Evolutionary conservation across 2,797 vertebrate genomes (phyloP), one percentile per base, ranked within the genome.

Genomic region (Ptychadena robeensis): DNA sequence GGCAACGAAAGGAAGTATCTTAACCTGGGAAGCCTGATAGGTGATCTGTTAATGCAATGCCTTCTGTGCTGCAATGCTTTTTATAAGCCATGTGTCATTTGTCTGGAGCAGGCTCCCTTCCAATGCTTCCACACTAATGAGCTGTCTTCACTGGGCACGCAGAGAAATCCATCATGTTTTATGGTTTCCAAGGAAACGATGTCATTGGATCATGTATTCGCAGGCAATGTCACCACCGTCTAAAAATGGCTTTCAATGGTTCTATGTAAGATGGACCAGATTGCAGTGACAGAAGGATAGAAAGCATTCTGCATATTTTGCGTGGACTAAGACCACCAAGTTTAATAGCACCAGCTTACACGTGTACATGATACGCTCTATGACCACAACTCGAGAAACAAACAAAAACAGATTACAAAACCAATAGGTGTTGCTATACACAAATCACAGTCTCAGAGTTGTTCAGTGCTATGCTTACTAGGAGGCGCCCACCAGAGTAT

Each of bases 111-210:
- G 70, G 34, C 63, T 79, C 76, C 57, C 34, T 34, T 67, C 28
- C 53, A 79, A 86, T 81, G 85, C 9, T 0, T 85, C 80, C 72
- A 79, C 31, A 79, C 74, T 82, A 88, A 85, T 48, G 88, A 88
- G 65, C 74, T 25, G 69, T 61, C 73, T 82, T 69, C 80, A 85
- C 76, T 73, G 80, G 81, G 85, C 76, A 79, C 71, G 66, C 8
- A 44, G 83, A 32, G 87, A 66, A 74, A 73, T 87, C 87, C 86
- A 80, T 87, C 82, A 87, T 69, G 18, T 8, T 74, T 14, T 69
- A 72, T 78, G 73, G 74, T 3, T 48, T 85, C 70, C 74, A 73
- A 86, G 85, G 77, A 70, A 78, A 81, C 74, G 9, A 38, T 87
- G 84, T 77, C 80, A 88, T 79, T 79, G 75, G 79, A 40, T 84